Evolutionary conservation across 2,888 invertebrate species (phyloP), one percentile per base, ranked within the genome.

Genomic region (Tetranychus truncatus): DNA sequence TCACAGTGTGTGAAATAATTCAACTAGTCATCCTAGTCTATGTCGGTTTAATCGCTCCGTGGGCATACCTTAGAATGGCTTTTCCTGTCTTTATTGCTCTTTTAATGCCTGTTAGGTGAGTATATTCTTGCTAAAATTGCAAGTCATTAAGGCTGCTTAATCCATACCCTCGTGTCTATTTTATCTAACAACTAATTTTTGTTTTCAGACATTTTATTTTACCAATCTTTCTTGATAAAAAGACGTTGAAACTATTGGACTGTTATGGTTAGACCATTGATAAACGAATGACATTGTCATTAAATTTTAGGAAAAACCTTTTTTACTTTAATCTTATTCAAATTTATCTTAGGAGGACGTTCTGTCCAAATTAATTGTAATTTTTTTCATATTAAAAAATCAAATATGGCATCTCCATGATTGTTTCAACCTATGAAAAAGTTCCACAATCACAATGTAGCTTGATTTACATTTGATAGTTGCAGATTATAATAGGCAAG

Each of bases 31-130:
- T 82, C n/a, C 80, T 84, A 77, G 82, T 83, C 75, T 79, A 81
- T 55, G 80, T 84, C 74, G 83, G 83, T 65, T 84, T 84, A 75
- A 5, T 21, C 8, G 80, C 81, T 21, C 82, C 83, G 4, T 82
- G 81, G 80, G 81, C 83, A 11, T 84, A 84, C 82, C 83, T 86
- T 79, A 86, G 87, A 80, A 86, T 86, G 84, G 83, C 85, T 77
- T 87, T 87, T 81, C 87, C 87, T 15, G 82, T 87, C 46, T 80
- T 82, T 45, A 80, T 84, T 76, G 80, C 82, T 20, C 79, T 82
- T 34, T 80, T 84, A 20, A 79, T 84, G 67, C 83, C 82, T 45
- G 79, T 83, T 67, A 80, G 83, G 81, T 82, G 78, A 72, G 15
- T 24, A 1, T 5, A 72, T 34, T 72, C 73, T 46, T 45, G 44